Base-by-base conservation (phyloP, 2,797 vertebrate genomes). In the Synanceia verrucosa region DNA sequence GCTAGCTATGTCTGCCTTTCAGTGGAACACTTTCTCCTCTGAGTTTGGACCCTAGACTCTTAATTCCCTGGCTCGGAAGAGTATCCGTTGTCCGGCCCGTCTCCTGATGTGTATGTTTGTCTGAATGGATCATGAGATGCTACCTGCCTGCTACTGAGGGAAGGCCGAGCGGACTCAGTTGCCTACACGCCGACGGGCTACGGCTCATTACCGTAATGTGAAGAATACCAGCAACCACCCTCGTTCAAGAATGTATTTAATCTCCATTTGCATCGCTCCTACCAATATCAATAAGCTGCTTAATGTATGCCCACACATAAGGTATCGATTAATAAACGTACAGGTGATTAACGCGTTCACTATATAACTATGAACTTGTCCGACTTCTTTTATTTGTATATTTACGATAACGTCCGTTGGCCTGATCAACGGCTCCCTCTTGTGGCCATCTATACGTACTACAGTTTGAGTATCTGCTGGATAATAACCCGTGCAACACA, bases 61-160 rank as follows among this genome's bases (percentile, higher is more conserved):
- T 58, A 82, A 83, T 79, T 41, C 69, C 53, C 79, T 72, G 64
- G 81, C 80, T 87, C 79, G 73, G 73, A 83, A 78, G 81, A 65
- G 82, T 77, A 70, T 69, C 48, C 50, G 82, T 64, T 62, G 75
- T 78, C 48, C 72, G 24, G 47, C 58, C 58, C 57, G 70, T 63
- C 51, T 68, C 21, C 11, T 65, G 64, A 56, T 52, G 72, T 61
- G 55, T 73, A 72, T 79, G 59, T 73, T 67, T 43, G 76, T 52
- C 77, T 92, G 88, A 93, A 91, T 92, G 89, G 89, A 92, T 86
- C 80, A 84, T 79, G 86, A 79, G 88, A 84, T 21, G 82, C 61
- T 77, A 84, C 82, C 81, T 77, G 84, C 82, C 81, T 73, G 64
- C 78, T 83, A 85, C 76, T 79, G 76, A 84, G 73, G 24, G 77